Evolutionary conservation across 1,140 invertebrate genomes (phyloP), one percentile per base, ranked within the genome.

Genomic region (Cydia fagiglandana): DNA sequence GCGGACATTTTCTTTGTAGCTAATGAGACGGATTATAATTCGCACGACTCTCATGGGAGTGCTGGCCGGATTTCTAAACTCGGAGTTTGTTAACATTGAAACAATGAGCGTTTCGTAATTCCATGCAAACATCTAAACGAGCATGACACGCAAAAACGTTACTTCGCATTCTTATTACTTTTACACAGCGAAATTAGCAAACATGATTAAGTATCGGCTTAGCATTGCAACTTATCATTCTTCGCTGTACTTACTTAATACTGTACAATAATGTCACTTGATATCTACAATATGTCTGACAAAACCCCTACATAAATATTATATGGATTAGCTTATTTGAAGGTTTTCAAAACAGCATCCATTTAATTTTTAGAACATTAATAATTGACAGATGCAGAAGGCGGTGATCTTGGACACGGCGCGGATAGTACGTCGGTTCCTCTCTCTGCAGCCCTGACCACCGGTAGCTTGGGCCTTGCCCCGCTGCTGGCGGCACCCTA

Each of bases 21-120:
- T 89, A 89, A 90, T 89, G 84, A 89, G 83, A 85, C 80, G 84
- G 81, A 86, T 88, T 85, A 88, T 86, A 81, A 83, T 83, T 86
- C 81, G 83, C 84, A 86, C 83, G 82, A 85, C 75, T 79, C 79
- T 82, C 83, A 82, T 82, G 83, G 81, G 80, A 87, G 79, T 74
- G 73, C 75, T 75, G 78, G 77, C 78, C 76, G 78, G 75, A 80
- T 85, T 82, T 82, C 78, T 79, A 76, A 77, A 74, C 80, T 53
- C 56, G 41, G 15, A 74, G 73, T 76, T 76, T 50, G 73, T 77
- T 77, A 79, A 81, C 78, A 80, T 68, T 74, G 68, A 77, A 64
- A 83, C 81, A 83, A 83, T 83, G 77, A 77, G 53, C 73, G 75
- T 83, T 79, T 79, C 77, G 78, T 73, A 83, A 83, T 77, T 56